These are phyloP conservation scores for Trichopria drosophilae DNA, from an alignment of 2,888 invertebrate genomes.

Conservation along the genomic window DNA sequence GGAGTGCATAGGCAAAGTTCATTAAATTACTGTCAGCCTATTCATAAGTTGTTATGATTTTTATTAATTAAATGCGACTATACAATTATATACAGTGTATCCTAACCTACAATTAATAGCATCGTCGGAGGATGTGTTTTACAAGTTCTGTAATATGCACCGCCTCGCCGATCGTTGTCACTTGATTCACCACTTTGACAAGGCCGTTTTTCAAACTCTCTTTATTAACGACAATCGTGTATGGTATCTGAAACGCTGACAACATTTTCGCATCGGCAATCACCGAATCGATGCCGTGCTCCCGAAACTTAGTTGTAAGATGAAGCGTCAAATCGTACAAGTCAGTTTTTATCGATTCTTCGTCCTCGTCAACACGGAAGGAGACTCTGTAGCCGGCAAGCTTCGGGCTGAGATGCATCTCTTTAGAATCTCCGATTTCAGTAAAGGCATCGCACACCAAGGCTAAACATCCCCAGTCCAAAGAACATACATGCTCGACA, in stretches of 20 bases:
- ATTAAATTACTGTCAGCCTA: constrained; percentile 36
- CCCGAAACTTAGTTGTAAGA: constrained; percentile 62
- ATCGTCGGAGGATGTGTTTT: constrained; percentile 45
- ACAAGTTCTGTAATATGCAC: constrained; percentile 50
- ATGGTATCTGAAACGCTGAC: constrained; percentile 64
- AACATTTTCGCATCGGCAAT: constrained; percentile 44
- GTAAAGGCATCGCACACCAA: constrained; percentile 50
- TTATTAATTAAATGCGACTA: constrained; percentile 43
- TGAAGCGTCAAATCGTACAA: constrained; percentile 63
- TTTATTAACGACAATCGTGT: constrained; percentile 71
- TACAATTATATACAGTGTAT: constrained; percentile 12
- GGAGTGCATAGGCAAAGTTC: too few species aligned
- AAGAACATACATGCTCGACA: constrained; percentile 48
- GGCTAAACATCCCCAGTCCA: constrained; percentile 54
- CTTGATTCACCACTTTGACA: constrained; percentile 61
- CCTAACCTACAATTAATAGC: not conserved
- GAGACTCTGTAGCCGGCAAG: constrained; percentile 77
- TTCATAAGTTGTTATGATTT: constrained; percentile 44
- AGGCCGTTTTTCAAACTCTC: constrained; percentile 73
- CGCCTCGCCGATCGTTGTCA: constrained; percentile 58
- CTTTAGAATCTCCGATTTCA: constrained; percentile 52
- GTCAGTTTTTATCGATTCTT: constrained; percentile 53
- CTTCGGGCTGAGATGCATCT: constrained; percentile 68
- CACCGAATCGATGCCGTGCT: constrained; percentile 49
- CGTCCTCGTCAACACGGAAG: constrained; percentile 62